These are phyloP conservation scores for Oreochromis aureus DNA, from an alignment of 2,113 vertebrate species.

Conservation along the genomic window DNA sequence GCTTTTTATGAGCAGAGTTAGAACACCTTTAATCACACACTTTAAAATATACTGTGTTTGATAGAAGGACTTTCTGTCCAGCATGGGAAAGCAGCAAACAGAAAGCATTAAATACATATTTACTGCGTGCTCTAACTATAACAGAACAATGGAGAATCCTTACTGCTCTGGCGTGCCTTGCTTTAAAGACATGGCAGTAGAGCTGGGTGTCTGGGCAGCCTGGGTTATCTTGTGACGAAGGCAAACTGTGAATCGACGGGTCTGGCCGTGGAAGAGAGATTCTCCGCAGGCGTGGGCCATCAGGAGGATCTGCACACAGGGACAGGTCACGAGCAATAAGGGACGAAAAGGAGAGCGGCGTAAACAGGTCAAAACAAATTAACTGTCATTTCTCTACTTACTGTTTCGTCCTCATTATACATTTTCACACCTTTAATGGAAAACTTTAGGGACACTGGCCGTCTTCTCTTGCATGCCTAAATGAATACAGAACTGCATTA, in stretches of 20 bases:
- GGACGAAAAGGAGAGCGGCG: neutral
- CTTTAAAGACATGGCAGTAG: conserved; percentile 91
- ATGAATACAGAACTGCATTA: neutral
- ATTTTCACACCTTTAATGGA: conserved; percentile 90
- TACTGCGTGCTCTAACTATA: neutral
- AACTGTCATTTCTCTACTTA: conserved; percentile 29
- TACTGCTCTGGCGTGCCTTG: conserved; percentile 76
- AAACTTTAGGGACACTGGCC: conserved; percentile 82
- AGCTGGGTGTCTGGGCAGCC: conserved; percentile 68
- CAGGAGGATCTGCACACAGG: conserved; percentile 76
- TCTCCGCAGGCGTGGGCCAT: conserved; percentile 90
- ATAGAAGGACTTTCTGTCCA: neutral
- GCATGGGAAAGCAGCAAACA: neutral
- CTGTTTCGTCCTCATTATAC: conserved; percentile 84
- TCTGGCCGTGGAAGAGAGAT: conserved; percentile 83
- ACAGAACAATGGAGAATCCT: neutral
- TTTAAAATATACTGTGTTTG: neutral
- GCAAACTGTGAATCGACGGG: conserved; percentile 81
- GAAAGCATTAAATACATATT: neutral
- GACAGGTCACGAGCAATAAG: neutral
- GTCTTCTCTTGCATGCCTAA: conserved; percentile 77
- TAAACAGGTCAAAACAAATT: neutral
- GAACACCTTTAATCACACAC: neutral
- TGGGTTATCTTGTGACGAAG: conserved; percentile 88
- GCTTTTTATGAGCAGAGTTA: neutral